Base-by-base conservation (phyloP, 2,888 invertebrate species). In the Hofmannophila pseudospretella region DNA sequence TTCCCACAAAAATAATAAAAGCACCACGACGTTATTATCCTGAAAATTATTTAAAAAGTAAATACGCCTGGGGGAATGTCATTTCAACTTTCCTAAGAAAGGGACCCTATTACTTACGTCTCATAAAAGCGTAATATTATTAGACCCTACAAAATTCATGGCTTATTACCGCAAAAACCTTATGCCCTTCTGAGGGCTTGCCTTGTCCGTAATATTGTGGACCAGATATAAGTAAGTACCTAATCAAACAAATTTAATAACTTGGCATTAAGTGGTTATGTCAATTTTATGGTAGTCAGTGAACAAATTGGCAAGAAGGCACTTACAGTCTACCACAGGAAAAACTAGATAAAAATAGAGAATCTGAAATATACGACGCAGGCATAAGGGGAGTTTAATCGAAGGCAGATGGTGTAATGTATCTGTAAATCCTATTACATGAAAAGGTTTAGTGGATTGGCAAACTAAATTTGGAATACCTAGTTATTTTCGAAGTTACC, bases 41-140 rank as follows among this genome's bases (percentile, higher is more conserved):
- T 8, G 11, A 20, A 23, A 33, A 33, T 33, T 25, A 32, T 30
- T 36, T 29, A 32, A 40, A 34, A 40, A 35, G 25, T 31, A 38
- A 32, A 19, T 7, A 29, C 22, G 28, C 29, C 30, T 4, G 9
- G 10, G 16, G 22, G 30, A 33, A 32, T 33, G 36, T 36, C 36
- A 37, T 41, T 30, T 20, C 33, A 22, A 36, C 12, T 41, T 36
- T 34, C 13, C 26, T 20, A 25, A 28, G 32, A 36, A 32, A 33
- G 9, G 27, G 12, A 36, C 40, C 40, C 40, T 41, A 36, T 36
- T 41, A 41, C 36, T 41, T 41, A 36, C 36, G 34, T 41, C 33
- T 27, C 40, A 41, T 41, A 41, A 41, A 41, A 41, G 37, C 14
- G 36, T 36, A 36, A 41, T 41, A 37, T 41, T 41, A 41, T 41